Evolutionary conservation across 2,113 vertebrate genomes (phyloP).

Genomic region (Gymnorhina tibicen): DNA sequence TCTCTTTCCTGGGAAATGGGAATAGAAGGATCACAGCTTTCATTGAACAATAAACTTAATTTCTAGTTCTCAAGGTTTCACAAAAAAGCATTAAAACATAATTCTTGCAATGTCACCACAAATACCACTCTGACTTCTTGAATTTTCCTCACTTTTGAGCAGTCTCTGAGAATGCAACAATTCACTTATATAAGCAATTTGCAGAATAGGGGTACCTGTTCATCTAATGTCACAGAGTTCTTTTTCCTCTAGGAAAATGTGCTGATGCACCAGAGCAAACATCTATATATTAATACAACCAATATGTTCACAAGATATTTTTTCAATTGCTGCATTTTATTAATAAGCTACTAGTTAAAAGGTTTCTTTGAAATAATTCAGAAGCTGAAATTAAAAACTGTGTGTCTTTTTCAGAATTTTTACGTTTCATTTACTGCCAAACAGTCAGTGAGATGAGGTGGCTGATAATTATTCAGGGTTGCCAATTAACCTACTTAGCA

Average conservation of each 20-base stretch:
- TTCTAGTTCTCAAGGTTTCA: not conserved
- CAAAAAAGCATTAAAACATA: not conserved
- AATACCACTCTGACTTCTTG: not conserved
- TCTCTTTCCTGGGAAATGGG: not conserved
- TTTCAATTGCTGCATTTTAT: not conserved
- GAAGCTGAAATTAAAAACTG: not conserved
- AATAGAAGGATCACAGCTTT: not conserved
- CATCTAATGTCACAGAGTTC: not conserved
- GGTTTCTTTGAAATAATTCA: not conserved
- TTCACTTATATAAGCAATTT: not conserved
- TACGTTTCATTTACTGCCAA: not conserved
- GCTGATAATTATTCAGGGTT: slow-evolving; percentile 45
- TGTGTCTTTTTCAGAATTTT: not conserved
- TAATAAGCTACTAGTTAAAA: not conserved
- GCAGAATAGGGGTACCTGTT: not conserved
- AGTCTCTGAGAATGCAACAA: not conserved
- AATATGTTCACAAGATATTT: not conserved
- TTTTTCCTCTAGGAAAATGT: not conserved
- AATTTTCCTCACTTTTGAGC: not conserved
- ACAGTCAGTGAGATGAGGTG: not conserved
- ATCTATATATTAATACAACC: not conserved
- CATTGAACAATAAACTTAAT: not conserved
- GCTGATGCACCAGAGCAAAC: not conserved
- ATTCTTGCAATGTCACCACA: not conserved
- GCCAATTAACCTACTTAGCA: slow-evolving; percentile 64